Conservation (phyloP, 2,113 vertebrate species). For the Bufo bufo region DNA sequence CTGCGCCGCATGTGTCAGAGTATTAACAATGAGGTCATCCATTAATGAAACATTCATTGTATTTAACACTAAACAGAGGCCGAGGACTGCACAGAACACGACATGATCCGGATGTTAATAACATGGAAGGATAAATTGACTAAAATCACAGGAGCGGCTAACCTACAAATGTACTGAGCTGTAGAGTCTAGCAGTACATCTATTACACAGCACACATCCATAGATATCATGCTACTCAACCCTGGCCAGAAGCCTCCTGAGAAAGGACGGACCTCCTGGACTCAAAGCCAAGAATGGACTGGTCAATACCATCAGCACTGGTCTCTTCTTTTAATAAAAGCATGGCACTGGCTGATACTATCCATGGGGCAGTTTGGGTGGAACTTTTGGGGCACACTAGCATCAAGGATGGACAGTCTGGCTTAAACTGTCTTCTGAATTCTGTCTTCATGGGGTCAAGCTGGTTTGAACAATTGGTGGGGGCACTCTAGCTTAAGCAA, state of each 20-base stretch:
- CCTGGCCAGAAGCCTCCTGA: not conserved
- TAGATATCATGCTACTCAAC: not conserved
- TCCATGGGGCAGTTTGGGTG: too few species aligned
- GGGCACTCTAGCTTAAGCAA: not conserved
- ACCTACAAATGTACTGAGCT: conserved; percentile 11
- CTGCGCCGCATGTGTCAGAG: conserved; percentile 23
- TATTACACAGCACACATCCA: not conserved
- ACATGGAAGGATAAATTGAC: conserved; percentile 32
- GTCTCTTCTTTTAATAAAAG: not conserved
- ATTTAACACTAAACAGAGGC: conserved; percentile 41
- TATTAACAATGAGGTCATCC: conserved; percentile 44
- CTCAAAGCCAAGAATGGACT: not conserved
- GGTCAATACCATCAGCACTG: not conserved
- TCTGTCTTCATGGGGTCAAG: too few species aligned
- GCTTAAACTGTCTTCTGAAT: too few species aligned
- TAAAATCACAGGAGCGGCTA: conserved; percentile 9
- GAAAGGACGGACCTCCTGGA: not conserved
- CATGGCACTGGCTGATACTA: too few species aligned
- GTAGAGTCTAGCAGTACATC: not conserved
- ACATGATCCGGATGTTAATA: conserved; percentile 39
- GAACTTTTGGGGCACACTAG: too few species aligned
- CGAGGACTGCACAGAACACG: conserved; percentile 3
- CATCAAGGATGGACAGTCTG: too few species aligned
- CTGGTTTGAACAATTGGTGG: too few species aligned
- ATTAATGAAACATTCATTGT: conserved; percentile 48